Percentiles rank a stretch among this genome's conserved stretches.
These are phyloP conservation scores for Glomeris maerens DNA, from an alignment of 1,140 invertebrate species.

Conservation along the genomic window DNA sequence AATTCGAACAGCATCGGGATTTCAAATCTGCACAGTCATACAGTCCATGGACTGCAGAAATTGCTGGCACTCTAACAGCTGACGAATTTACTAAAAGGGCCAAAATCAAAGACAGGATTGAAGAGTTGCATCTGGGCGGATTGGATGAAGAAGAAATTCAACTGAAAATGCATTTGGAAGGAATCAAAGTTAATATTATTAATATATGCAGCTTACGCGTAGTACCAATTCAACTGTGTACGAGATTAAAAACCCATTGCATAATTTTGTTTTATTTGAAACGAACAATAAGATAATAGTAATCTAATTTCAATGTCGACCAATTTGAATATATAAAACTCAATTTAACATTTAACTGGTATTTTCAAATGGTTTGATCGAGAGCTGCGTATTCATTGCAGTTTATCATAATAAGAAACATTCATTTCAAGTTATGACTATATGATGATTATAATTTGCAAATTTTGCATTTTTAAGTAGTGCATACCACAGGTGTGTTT, in stretches of 20 bases:
- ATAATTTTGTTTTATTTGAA: background rate
- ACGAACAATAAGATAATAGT: no score
- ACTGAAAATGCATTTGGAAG: background rate
- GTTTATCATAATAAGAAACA: no score
- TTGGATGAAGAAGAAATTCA: slow-evolving; percentile 5
- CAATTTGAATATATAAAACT: no score
- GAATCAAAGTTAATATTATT: background rate
- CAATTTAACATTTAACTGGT: no score
- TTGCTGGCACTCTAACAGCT: background rate
- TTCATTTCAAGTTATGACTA: no score
- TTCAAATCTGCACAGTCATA: background rate
- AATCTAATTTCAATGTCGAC: no score
- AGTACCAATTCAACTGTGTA: background rate
- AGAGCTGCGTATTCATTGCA: no score
- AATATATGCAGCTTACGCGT: background rate
- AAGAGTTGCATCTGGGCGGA: background rate
- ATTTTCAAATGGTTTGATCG: no score
- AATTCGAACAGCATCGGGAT: background rate
- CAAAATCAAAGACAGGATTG: background rate
- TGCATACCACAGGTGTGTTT: background rate
- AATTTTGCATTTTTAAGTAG: background rate
- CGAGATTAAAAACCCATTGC: background rate
- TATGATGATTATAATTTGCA: no score
- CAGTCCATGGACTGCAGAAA: background rate
- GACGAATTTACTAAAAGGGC: background rate